A percentile compares a stretch with the other conserved stretches of the same genome.
These are phyloP conservation scores for Limnephilus lunatus DNA, from an alignment of 2,888 invertebrate genomes.

Conservation along the genomic window DNA sequence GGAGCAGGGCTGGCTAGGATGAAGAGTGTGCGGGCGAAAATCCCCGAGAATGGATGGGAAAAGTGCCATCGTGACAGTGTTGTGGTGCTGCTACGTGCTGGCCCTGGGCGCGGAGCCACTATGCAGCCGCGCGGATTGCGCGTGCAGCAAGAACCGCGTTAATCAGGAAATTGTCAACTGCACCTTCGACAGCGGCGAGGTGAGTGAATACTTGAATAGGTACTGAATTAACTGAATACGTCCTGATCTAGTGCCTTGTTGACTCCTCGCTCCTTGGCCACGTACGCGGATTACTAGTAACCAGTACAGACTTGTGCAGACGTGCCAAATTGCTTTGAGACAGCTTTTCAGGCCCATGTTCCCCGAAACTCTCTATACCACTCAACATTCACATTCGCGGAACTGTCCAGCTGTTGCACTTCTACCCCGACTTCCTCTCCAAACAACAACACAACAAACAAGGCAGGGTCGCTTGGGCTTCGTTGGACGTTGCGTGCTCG, in stretches of 20 bases:
- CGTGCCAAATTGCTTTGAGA: neutral
- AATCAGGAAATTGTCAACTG: constrained; percentile 82
- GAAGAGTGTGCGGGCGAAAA: constrained; percentile 35
- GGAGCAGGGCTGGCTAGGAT: constrained; percentile 23
- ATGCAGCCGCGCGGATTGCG: constrained; percentile 79
- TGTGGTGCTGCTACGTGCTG: constrained; percentile 18
- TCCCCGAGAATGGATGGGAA: constrained; percentile 45
- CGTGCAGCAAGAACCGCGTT: constrained; percentile 78
- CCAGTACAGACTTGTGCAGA: neutral
- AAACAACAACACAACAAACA: neutral
- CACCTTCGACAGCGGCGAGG: constrained; percentile 79
- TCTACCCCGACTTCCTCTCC: neutral
- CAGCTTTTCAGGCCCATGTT: neutral
- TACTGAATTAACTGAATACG: no score
- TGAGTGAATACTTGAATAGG: constrained; percentile 70
- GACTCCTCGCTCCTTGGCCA: constrained; percentile 61
- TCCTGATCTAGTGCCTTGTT: neutral
- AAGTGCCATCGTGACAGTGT: constrained; percentile 38
- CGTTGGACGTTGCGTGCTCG: neutral
- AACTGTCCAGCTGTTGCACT: neutral
- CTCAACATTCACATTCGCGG: neutral
- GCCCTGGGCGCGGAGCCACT: constrained; percentile 68
- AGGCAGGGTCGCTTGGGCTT: no score
- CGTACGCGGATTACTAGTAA: neutral
- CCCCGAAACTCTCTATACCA: neutral